A percentile compares a stretch with the other conserved stretches of the same genome.
phyloP scores from a whole-genome alignment of 2,113 vertebrate species.

The Scytalopus superciliaris region DNA sequence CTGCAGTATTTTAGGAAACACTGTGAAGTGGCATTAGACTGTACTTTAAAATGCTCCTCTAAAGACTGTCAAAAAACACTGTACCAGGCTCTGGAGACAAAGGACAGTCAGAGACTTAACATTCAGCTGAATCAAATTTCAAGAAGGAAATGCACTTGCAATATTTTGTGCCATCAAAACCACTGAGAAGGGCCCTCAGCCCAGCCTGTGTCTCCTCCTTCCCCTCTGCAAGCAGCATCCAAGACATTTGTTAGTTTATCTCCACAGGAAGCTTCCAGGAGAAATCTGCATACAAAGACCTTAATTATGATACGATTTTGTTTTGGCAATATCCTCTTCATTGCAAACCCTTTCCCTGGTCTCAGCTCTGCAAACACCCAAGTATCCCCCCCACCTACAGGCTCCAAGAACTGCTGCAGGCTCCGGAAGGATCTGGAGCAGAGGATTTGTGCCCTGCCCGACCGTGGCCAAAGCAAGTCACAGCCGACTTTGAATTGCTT shows the following conservation, averaged over 20 bases:
- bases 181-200: neutral
- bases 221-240: neutral
- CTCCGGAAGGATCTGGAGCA: neutral
- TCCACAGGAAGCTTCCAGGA: fast-evolving
- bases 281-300: neutral
- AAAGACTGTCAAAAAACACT: neutral
- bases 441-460: neutral
- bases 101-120: neutral
- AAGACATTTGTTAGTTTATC: neutral
- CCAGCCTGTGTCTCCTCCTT: neutral
- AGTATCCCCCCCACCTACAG: neutral
- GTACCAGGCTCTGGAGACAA: neutral
- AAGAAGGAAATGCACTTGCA: neutral
- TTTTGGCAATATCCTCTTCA: neutral
- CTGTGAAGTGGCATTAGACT: neutral
- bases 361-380: neutral
- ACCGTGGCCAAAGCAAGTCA: neutral
- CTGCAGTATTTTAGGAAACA: neutral
- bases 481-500: neutral
- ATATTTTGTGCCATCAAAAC: neutral
- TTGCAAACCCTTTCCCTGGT: neutral
- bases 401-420: fast-evolving
- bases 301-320: neutral
- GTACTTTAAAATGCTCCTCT: neutral
- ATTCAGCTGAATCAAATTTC: neutral